Evolutionary conservation across 2,888 invertebrate genomes (phyloP), one percentile per base, ranked within the genome.

Genomic region (Quadriops clusia): DNA sequence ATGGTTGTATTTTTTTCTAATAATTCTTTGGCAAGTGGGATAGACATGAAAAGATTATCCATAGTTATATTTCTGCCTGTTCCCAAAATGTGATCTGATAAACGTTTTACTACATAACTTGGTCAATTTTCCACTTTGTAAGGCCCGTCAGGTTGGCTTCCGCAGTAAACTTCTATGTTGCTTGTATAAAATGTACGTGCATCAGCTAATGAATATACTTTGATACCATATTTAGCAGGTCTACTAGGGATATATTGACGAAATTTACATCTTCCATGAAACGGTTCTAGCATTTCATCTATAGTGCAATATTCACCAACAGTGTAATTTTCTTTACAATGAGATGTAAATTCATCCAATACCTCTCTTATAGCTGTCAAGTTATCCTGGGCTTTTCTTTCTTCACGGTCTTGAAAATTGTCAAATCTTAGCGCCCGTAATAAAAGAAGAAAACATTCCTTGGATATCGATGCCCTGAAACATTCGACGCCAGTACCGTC

Each of bases 1-100:
- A 33, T n/a, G 7, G 28, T 33, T 10, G 24, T 4, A 8, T 29
- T 32, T 21, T 18, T 14, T 12, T 32, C 12, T 15, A 21, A 12
- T 21, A 37, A 16, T 28, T 9, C 24, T 23, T 25, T 7, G 10
- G 17, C 9, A 7, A 36, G 17, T 6, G 17, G 13, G 10, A 17
- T 10, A 10, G 24, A 30, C 13, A 28, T 28, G 16, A 35, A 35
- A 23, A 27, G 32, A 15, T 36, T 36, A 17, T 32, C 32, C n/a
- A 28, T 25, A 12, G 32, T 36, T 11, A 32, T 14, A 23, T 36
- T 32, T 29, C 32, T 32, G 9, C 25, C 25, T 9, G 29, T 28
- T 21, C 14, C 24, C 5, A 11, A 13, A 16, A 36, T 25, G 22
- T 16, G 29, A 15, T 8, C 16, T 16, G 17, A 28, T 21, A 32